These are phyloP conservation scores for Ormyrus rosae DNA, from an alignment of 2,888 invertebrate species.

Conservation along the genomic window DNA sequence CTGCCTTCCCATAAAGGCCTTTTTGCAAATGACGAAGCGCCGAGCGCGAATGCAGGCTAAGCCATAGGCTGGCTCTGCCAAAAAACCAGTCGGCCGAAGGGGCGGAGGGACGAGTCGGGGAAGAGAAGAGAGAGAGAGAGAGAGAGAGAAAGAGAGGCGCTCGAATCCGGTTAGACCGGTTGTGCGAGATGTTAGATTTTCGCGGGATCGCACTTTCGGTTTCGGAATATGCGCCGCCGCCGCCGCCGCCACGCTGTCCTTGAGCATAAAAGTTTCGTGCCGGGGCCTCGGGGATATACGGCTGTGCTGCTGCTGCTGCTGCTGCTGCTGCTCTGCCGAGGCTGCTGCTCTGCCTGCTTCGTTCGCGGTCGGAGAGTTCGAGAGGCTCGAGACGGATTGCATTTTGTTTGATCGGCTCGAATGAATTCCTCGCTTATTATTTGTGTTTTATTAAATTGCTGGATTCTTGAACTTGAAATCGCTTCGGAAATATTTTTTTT, in stretches of 20 bases:
- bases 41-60: too few species aligned
- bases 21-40: slow-evolving; percentile 39
- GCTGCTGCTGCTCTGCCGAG: background rate
- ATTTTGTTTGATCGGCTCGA: slow-evolving; percentile 25
- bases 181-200: slow-evolving; percentile 76
- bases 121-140: slow-evolving; percentile 11
- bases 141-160: slow-evolving; percentile 7
- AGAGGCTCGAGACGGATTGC: slow-evolving; percentile 28
- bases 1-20: slow-evolving; percentile 17
- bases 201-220: slow-evolving; percentile 77
- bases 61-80: slow-evolving; percentile 34
- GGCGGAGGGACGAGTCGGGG: slow-evolving; percentile 24
- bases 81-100: slow-evolving; percentile 53
- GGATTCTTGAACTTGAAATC: too few species aligned
- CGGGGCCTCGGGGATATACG: slow-evolving; percentile 8
- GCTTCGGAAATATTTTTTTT: too few species aligned
- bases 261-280: slow-evolving; percentile 61
- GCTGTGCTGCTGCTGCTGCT: background rate
- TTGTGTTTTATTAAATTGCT: too few species aligned
- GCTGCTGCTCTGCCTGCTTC: slow-evolving; percentile 6
- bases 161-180: slow-evolving; percentile 75
- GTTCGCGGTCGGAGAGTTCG: slow-evolving; percentile 11
- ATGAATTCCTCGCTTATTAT: too few species aligned
- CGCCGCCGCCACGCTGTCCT: slow-evolving; percentile 63
- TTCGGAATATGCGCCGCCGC: slow-evolving; percentile 70